phyloP scores from a whole-genome alignment of 2,797 vertebrate species.

The Heteromormyrus szaboi region DNA sequence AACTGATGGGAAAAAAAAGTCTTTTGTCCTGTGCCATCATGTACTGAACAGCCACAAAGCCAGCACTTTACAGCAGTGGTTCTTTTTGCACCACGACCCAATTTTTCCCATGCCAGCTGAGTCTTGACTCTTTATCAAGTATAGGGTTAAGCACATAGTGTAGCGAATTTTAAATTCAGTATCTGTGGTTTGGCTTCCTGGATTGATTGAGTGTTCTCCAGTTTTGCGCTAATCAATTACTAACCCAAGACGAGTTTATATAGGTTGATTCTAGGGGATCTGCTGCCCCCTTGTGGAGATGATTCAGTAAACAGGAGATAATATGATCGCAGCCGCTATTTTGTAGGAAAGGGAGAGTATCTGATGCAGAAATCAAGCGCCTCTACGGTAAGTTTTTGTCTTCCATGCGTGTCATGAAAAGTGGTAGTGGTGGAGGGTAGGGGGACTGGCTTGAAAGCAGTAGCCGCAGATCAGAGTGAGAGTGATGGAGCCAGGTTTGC shows the following conservation, averaged over 20 bases:
- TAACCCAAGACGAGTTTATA: not conserved
- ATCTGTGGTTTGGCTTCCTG: not conserved
- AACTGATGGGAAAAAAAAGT: slow-evolving; percentile 33
- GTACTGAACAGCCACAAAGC: not conserved
- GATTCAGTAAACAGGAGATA: not conserved
- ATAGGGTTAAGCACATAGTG: not conserved
- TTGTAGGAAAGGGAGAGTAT: not conserved
- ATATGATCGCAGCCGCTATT: not conserved
- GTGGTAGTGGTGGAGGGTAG: too few species aligned
- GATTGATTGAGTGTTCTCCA: not conserved
- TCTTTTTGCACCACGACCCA: not conserved
- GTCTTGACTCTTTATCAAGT: not conserved
- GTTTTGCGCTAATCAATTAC: not conserved
- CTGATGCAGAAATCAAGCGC: not conserved
- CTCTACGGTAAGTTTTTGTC: not conserved
- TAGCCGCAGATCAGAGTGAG: not conserved
- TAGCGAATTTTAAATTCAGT: not conserved
- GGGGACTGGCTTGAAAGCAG: not conserved
- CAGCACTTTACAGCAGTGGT: not conserved
- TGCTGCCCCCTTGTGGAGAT: not conserved
- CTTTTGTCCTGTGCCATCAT: not conserved
- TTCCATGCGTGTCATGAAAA: not conserved
- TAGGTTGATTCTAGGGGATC: not conserved
- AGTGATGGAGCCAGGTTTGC: not conserved
- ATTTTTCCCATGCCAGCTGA: not conserved